phyloP scores from a whole-genome alignment of 2,113 vertebrate species.

The Varanus komodoensis region DNA sequence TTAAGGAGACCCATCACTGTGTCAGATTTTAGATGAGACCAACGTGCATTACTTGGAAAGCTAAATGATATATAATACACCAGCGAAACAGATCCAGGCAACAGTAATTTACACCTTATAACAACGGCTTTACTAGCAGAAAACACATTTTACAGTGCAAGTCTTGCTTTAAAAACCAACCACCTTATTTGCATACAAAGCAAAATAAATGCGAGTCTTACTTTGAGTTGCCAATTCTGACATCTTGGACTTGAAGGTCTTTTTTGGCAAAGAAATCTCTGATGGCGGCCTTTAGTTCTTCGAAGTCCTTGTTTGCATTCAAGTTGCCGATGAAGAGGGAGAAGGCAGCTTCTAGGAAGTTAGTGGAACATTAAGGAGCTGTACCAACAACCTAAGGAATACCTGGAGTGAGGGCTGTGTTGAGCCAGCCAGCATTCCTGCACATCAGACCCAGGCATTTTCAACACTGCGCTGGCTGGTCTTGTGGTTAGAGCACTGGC shows the following conservation, averaged over 20 bases:
- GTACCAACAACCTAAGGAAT: accelerated
- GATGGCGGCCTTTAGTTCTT: slow-evolving; percentile 86
- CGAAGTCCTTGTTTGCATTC: slow-evolving; percentile 83
- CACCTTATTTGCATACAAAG: not conserved
- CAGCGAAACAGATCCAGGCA: not conserved
- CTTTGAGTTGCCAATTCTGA: slow-evolving; percentile 89
- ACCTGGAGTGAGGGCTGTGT: not conserved
- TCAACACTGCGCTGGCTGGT: slow-evolving; percentile 77
- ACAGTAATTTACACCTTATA: not conserved
- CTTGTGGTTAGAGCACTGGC: too few relatives aligned
- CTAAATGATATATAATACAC: not conserved
- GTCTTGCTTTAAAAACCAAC: not conserved
- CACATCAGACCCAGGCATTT: slow-evolving; percentile 83
- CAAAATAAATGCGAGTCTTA: slow-evolving; percentile 66
- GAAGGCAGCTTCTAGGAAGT: slow-evolving; percentile 70
- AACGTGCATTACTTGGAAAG: not conserved
- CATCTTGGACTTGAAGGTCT: slow-evolving; percentile 82
- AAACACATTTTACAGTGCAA: not conserved
- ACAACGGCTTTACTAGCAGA: not conserved
- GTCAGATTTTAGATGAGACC: not conserved
- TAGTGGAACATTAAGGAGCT: not conserved
- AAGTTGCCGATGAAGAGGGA: slow-evolving; percentile 91
- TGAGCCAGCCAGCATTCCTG: not conserved
- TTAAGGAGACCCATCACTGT: not conserved
- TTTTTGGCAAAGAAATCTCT: slow-evolving; percentile 91